A percentile compares a stretch with the other conserved stretches of the same genome.
Conservation (phyloP, 1,140 invertebrate species). For the Neodiprion fabricii region DNA sequence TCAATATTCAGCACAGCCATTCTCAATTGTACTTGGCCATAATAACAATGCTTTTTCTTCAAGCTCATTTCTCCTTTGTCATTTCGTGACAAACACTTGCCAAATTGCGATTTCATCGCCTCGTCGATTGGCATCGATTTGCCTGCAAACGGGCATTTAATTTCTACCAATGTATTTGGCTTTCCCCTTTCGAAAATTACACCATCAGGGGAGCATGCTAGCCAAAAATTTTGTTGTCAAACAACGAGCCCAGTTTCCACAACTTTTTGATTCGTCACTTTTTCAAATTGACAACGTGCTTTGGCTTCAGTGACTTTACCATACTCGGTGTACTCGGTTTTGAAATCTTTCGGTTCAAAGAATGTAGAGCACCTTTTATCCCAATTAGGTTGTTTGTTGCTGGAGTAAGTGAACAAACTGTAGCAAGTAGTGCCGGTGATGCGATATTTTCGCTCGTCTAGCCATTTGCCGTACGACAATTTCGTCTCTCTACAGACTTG, state of each 20-base stretch:
- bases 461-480: conserved; percentile 5
- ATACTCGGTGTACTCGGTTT: conserved; percentile 25
- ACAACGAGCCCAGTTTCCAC: conserved; percentile 27
- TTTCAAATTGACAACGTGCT: conserved; percentile 24
- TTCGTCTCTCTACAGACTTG: conserved; percentile 9
- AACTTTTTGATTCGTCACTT: conserved; percentile 12
- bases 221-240: conserved; percentile 28
- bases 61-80: neutral
- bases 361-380: conserved; percentile 8
- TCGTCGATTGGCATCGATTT: neutral
- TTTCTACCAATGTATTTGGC: conserved; percentile 26
- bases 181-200: conserved; percentile 27
- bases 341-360: conserved; percentile 24
- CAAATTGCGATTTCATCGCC: neutral
- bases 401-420: conserved; percentile 6
- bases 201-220: conserved; percentile 33
- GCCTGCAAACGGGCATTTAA: conserved; percentile 28
- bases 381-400: conserved; percentile 19
- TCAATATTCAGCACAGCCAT: conserved; percentile 27
- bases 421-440: conserved; percentile 17
- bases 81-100: neutral
- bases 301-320: conserved; percentile 23
- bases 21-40: conserved; percentile 25
- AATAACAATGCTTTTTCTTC: conserved; percentile 28
- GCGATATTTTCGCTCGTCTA: conserved; percentile 3